Percentiles rank a stretch among this genome's conserved stretches.
These are phyloP conservation scores for Drosophila chauvacae DNA, from an alignment of 1,140 invertebrate species.

Conservation along the genomic window DNA sequence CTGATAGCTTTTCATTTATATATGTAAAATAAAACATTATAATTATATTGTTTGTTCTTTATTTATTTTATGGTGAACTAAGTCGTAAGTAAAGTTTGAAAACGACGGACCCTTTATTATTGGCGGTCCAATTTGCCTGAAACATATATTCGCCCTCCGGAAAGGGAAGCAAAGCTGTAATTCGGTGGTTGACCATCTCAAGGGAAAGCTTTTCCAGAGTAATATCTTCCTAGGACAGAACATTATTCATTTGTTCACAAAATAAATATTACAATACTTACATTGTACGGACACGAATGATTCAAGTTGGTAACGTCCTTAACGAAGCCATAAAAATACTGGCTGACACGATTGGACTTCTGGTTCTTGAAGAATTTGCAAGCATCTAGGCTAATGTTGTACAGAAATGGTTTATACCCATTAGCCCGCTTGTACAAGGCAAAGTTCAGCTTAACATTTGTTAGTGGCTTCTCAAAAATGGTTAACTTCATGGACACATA, in stretches of 20 bases:
- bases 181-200: background rate
- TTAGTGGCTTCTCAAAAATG: background rate
- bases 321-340: slow-evolving; percentile 16
- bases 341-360: background rate
- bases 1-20: too few species aligned
- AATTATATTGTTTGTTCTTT: too few species aligned
- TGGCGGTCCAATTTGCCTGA: background rate
- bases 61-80: too few species aligned
- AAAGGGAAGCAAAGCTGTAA: slow-evolving; percentile 11
- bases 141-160: slow-evolving; percentile 1
- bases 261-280: background rate
- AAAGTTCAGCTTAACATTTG: background rate
- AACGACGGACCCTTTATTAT: background rate
- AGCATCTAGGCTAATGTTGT: slow-evolving; percentile 13
- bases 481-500: slow-evolving; percentile 6
- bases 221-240: slow-evolving; percentile 9
- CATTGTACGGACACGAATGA: slow-evolving; percentile 5
- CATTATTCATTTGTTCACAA: too few species aligned
- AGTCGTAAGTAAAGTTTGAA: background rate
- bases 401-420: slow-evolving; percentile 33
- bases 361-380: slow-evolving; percentile 6
- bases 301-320: slow-evolving; percentile 12
- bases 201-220: slow-evolving; percentile 3
- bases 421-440: slow-evolving; percentile 13
- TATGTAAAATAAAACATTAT: too few species aligned